Evolutionary conservation across 37 sponge, comb jelly and placozoan species (phyloP).

Genomic region (Aplysina aerophoba): DNA sequence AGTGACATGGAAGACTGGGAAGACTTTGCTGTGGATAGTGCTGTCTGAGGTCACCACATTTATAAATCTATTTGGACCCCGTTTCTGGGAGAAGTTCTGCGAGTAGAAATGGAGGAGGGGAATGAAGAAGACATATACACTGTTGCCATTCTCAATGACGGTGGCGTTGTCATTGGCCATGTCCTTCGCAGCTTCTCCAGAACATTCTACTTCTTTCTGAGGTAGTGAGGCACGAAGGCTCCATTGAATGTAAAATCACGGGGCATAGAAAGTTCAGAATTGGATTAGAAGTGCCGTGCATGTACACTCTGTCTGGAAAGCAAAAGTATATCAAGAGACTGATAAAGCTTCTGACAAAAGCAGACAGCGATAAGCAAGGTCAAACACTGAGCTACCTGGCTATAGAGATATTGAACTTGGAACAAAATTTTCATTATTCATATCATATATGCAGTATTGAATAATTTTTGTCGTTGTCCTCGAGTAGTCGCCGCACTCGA

Average conservation of each 20-base stretch:
- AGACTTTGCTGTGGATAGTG: conserved; percentile 18
- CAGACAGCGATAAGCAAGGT: too few relatives aligned
- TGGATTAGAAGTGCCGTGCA: too few relatives aligned
- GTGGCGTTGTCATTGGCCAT: background rate
- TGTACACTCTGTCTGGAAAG: too few relatives aligned
- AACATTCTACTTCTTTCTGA: background rate
- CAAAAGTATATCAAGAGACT: too few relatives aligned
- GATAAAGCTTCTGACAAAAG: too few relatives aligned
- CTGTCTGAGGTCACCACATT: conserved; percentile 33
- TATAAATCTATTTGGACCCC: conserved; percentile 42
- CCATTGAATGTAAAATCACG: background rate
- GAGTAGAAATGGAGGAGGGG: background rate
- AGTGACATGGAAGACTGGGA: too few relatives aligned
- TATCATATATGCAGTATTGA: too few relatives aligned
- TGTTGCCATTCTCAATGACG: background rate
- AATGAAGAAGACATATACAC: background rate
- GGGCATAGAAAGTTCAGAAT: background rate
- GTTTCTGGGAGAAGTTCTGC: conserved; percentile 32
- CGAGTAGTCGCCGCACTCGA: too few relatives aligned
- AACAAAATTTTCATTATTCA: too few relatives aligned
- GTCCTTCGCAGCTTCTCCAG: background rate
- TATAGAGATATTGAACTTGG: too few relatives aligned
- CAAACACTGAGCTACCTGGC: too few relatives aligned
- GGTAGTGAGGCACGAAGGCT: background rate
- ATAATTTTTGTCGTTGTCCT: too few relatives aligned